phyloP scores from a whole-genome alignment of 2,113 vertebrate species.

The Brevimyrus niger region DNA sequence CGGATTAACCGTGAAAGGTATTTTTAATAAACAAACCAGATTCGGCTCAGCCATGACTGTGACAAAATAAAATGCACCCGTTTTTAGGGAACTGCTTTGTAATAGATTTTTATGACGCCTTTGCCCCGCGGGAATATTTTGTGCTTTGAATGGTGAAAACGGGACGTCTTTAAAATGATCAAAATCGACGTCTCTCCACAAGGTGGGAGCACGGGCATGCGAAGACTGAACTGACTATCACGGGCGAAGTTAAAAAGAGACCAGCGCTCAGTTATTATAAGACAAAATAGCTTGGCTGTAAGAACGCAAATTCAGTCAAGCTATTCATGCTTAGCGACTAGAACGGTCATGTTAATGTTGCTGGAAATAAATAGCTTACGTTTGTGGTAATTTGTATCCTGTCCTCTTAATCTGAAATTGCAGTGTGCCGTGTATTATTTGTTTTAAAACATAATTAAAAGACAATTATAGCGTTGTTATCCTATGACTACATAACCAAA shows the following conservation, averaged over 20 bases:
- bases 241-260: neutral
- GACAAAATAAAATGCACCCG: neutral
- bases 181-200: conserved; percentile 30
- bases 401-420: neutral
- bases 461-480: neutral
- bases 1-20: neutral
- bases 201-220: conserved; percentile 34
- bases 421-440: neutral
- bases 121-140: neutral
- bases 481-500: neutral
- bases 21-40: neutral
- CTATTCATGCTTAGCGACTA: neutral
- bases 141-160: neutral
- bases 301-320: neutral
- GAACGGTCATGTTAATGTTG: neutral
- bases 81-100: neutral
- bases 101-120: neutral
- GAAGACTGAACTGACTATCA: neutral
- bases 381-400: neutral
- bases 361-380: neutral
- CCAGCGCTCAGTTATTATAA: neutral
- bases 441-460: neutral
- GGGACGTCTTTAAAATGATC: neutral
- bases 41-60: neutral
- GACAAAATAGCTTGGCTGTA: neutral